Percentiles rank a stretch among this genome's conserved stretches.
These are phyloP conservation scores for Argyrosomus regius DNA, from an alignment of 2,797 vertebrate genomes.

Conservation along the genomic window DNA sequence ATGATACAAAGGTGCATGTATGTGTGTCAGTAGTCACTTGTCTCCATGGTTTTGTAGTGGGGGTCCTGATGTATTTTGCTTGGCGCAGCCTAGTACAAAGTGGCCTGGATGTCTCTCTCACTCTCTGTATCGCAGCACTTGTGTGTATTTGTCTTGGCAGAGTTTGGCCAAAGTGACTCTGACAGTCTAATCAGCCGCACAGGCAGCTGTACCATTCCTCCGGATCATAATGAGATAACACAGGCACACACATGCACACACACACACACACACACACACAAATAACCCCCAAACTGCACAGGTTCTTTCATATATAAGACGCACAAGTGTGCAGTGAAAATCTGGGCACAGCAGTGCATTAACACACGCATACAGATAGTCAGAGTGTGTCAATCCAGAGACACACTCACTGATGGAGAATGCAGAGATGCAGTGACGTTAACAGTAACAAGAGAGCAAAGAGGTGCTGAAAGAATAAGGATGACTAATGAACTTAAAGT, in stretches of 20 bases:
- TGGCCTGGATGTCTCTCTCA: slow-evolving; percentile 48
- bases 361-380: background rate
- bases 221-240: slow-evolving; percentile 53
- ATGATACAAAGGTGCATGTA: slow-evolving; percentile 17
- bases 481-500: slow-evolving; percentile 41
- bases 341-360: background rate
- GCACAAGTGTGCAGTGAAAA: slow-evolving; percentile 4
- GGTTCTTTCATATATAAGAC: background rate
- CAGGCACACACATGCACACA: slow-evolving; percentile 29
- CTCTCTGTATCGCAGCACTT: slow-evolving; percentile 31
- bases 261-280: slow-evolving; percentile 10
- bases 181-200: slow-evolving; percentile 62
- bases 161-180: slow-evolving; percentile 50
- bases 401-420: background rate
- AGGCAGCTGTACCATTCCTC: slow-evolving; percentile 45
- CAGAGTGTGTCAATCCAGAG: background rate
- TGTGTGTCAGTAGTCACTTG: slow-evolving; percentile 37
- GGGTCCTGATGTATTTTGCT: slow-evolving; percentile 53
- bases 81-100: slow-evolving; percentile 55
- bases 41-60: slow-evolving; percentile 31
- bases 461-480: slow-evolving; percentile 47
- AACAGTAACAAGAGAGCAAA: background rate
- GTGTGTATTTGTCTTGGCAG: slow-evolving; percentile 71
- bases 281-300: background rate
- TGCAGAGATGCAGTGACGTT: slow-evolving; percentile 8